A percentile compares a stretch with the other conserved stretches of the same genome.
Conservation (phyloP, 1,140 invertebrate species). For the Ephestia elutella region DNA sequence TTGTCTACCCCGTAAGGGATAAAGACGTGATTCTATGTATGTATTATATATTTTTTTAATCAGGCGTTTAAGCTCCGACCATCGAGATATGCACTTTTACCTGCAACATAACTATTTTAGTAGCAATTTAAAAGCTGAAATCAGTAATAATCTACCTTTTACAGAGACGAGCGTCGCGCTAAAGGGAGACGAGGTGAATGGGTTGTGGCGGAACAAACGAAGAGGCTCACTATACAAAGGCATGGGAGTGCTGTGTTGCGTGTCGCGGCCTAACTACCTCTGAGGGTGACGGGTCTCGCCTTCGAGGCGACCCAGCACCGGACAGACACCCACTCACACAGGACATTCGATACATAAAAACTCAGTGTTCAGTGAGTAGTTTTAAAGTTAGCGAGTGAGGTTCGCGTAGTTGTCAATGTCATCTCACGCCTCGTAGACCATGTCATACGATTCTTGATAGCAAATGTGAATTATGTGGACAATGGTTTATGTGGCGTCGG, state of each 20-base stretch:
- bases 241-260: slow-evolving; percentile 80
- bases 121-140: no score
- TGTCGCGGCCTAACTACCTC: slow-evolving; percentile 78
- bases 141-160: slow-evolving; percentile 25
- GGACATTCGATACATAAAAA: slow-evolving; percentile 4
- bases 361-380: slow-evolving; percentile 19
- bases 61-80: no score
- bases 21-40: no score
- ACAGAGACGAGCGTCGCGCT: slow-evolving; percentile 75
- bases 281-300: slow-evolving; percentile 72
- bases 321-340: slow-evolving; percentile 19
- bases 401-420: not conserved
- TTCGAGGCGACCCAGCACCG: slow-evolving; percentile 31
- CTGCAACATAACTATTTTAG: no score
- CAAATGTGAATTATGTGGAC: no score
- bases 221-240: slow-evolving; percentile 79
- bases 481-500: not conserved
- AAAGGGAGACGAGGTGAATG: slow-evolving; percentile 75
- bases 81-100: no score
- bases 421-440: not conserved
- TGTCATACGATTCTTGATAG: no score
- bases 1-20: no score
- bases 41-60: no score
- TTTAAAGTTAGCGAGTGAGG: not conserved
- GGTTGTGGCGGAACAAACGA: slow-evolving; percentile 76